Conservation (phyloP, 2,888 invertebrate genomes). For the Philonicus albiceps region DNA sequence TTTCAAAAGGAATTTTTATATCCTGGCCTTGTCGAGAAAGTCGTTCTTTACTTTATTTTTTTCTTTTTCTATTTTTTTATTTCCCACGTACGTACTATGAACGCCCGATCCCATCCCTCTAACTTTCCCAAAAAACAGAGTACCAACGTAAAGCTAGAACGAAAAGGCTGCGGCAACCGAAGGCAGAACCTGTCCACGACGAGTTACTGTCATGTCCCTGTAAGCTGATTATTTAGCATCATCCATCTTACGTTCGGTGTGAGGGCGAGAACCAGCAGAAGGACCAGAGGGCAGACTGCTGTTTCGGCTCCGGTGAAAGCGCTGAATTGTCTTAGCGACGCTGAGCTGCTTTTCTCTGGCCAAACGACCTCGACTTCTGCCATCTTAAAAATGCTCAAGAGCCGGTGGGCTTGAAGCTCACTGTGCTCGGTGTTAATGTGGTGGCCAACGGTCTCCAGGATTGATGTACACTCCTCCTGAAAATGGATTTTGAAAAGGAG, state of each 20-base stretch:
- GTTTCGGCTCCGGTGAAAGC: neutral
- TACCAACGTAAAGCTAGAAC: constrained; percentile 5
- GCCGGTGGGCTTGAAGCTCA: constrained; percentile 84
- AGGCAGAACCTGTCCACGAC: neutral
- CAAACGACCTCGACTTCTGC: constrained; percentile 89
- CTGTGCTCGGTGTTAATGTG: constrained; percentile 86
- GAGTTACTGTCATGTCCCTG: constrained; percentile 48
- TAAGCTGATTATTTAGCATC: constrained; percentile 29
- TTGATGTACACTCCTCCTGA: constrained; percentile 85
- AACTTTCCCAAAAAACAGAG: neutral
- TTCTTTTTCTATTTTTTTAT: neutral
- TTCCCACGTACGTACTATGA: neutral
- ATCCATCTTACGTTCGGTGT: constrained; percentile 36
- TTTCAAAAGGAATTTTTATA: constrained; percentile 22
- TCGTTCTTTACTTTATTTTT: neutral
- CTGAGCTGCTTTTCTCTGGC: constrained; percentile 65
- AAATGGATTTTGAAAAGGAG: neutral
- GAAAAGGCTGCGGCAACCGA: constrained; percentile 8
- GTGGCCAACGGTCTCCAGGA: constrained; percentile 81
- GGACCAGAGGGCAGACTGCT: constrained; percentile 19
- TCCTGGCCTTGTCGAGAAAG: neutral
- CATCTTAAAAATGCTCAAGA: constrained; percentile 90
- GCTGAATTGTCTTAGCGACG: neutral
- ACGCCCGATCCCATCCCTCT: neutral
- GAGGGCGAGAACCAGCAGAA: neutral